Evolutionary conservation across 64 coral and sea anemone genomes (phyloP), one percentile per base, ranked within the genome.

Genomic region (Platygyra sinensis): DNA sequence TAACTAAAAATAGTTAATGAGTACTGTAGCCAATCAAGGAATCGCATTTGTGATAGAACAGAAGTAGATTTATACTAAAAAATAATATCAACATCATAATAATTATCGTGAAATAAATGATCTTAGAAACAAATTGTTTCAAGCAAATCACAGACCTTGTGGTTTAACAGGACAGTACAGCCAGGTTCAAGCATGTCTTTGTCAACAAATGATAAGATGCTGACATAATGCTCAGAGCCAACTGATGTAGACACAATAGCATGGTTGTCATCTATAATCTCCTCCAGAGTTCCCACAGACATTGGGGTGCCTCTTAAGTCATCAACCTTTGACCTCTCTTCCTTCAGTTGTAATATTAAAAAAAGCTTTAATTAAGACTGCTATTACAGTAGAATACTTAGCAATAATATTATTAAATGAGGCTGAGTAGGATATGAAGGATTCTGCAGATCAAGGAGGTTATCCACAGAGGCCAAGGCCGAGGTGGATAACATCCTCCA

Each of bases 241-340:
- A 99, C 97, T 24, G 97, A 99, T 8, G 97, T 99, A 0, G 97
- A 99, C 4, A 99, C 97, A 76, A 99, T 99, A 20, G 97, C 97
- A 82, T 99, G 97, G 51, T 99, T 99, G 80, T 99, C 97, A 76
- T 99, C 97, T 86, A 99, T 99, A 3, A 99, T 99, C 84, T 99
- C 97, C 54, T 99, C 97, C 42, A 99, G 80, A 28, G 86, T 99
- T 13, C 97, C 97, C 32, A 99, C 97, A 80, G 97, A 99, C 97
- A 99, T 99, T 65, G 97, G 97, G 22, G 97, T 99, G 12, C 97
- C 97, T 72, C 97, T 67, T n/a, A 99, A 88, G 55, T 99, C 97
- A 75, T 99, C 97, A 19, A 99, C 97, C 78, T 94, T 99, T 30
- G 97, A 99, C 81, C 97, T 99, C 75, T 99, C 97, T 39, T 99